Evolutionary conservation across 2,888 invertebrate species (phyloP), one percentile per base, ranked within the genome.

Genomic region (Rutpela maculata): DNA sequence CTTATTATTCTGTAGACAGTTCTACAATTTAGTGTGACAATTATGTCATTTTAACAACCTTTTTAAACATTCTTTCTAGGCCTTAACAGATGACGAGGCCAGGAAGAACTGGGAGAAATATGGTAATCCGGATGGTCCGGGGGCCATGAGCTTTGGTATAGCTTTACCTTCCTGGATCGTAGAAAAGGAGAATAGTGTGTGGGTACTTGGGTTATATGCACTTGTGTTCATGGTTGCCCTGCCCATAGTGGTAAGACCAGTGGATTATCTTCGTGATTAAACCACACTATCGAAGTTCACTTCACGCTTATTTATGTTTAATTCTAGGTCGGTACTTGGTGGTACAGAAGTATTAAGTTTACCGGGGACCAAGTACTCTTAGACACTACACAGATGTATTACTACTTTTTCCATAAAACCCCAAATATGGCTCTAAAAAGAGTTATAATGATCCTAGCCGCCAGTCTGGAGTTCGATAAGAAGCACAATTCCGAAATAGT

Each of bases 131-230:
- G 99, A 99, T 92, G 99, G 99, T 3, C 99, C 99, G 0, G 99
- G 98, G 80, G 99, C 98, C 26, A 99, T 98, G 94, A 98, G 97
- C 85, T 99, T 99, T 93, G 99, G 99, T 76, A 99, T 99, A 88
- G 99, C 99, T 9, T 90, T 99, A 72, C 99, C 99, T 7, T 99
- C 99, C 73, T 99, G 99, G 99, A 98, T 99, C 89, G 98, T 99
- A 11, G 99, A 99, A 88, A 98, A 99, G 89, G 98, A 99, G 90
- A 99, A 99, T 89, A 99, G 99, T 83, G 95, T 99, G 26, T 99
- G 98, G 98, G 99, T 98, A 7, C 92, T 99, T 67, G 98, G 98
- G 4, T 92, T 98, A 0, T 99, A 99, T 91, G 98, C 96, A 5
- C 91, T 99, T 69, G 96, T 99, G 0, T 99, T 99, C 90, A 99